Evolutionary conservation across 2,797 vertebrate species (phyloP).

Genomic region (Eulemur mongoz): DNA sequence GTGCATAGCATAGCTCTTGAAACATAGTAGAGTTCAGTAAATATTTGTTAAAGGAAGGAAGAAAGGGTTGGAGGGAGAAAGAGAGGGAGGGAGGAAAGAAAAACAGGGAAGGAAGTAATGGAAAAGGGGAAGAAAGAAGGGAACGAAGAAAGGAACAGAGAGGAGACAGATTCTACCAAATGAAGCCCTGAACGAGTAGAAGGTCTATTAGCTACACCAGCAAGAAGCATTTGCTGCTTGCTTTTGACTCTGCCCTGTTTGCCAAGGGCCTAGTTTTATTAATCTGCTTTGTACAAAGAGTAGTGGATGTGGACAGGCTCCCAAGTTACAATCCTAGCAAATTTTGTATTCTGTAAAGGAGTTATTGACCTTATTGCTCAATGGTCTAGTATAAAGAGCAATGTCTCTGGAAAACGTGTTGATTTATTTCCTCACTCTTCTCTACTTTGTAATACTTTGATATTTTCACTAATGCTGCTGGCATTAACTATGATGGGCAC

Average conservation of each 20-base stretch:
- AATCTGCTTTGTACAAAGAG: neutral
- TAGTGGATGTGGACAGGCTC: neutral
- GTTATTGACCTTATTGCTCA: neutral
- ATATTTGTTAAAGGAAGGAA: neutral
- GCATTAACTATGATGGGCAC: neutral
- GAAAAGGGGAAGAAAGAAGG: neutral
- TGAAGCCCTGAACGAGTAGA: neutral
- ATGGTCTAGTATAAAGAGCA: neutral
- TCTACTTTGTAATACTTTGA: neutral
- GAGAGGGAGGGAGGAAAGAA: neutral
- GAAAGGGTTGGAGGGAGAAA: neutral
- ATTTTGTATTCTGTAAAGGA: neutral
- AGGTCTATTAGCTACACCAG: neutral
- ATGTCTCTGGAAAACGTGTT: neutral
- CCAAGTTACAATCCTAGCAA: neutral
- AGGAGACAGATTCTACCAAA: neutral
- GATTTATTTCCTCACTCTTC: neutral
- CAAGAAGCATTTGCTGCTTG: neutral
- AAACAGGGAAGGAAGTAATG: neutral
- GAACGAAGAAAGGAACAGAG: neutral
- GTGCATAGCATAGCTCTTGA: neutral
- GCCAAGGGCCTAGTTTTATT: neutral
- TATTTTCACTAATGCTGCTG: neutral
- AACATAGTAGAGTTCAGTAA: neutral
- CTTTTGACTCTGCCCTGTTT: neutral